Evolutionary conservation across 2,888 invertebrate genomes (phyloP), one percentile per base, ranked within the genome.

Genomic region (Cybosia mesomella): DNA sequence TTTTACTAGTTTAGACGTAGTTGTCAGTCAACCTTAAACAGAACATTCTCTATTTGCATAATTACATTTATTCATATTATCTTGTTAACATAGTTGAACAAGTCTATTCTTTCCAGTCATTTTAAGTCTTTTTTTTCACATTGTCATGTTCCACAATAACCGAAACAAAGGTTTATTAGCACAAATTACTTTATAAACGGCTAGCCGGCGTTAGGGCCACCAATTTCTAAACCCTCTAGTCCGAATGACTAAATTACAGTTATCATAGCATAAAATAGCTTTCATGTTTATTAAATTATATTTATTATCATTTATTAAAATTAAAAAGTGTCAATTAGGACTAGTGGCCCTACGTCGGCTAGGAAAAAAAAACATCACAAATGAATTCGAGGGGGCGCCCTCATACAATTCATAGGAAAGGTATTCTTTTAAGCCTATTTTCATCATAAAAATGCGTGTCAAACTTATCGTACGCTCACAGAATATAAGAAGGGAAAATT

Each of bases 381-480:
- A 54, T 54, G 9, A 28, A 36, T 28, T 60, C 15, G 1, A 13
- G 15, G 9, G n/a, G 28, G 39, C 7, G 21, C 28, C 60, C 32
- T 15, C n/a, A n/a, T n/a, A 39, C 21, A 28, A 60, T 60, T 60
- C 60, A 60, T 55, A 60, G 43, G 15, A 58, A 59, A 60, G 22
- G 53, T 66, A 61, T 66, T 57, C 60, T 66, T 36, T 55, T 61
- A 60, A 66, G 66, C 60, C 55, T 61, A 28, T 61, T 66, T 61
- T 55, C 66, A 55, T 66, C 55, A 66, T 66, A 66, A 66, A 59
- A 66, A 66, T 60, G 43, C 49, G 39, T 66, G 55, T 61, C 66
- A 61, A 66, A 66, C 55, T 54, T 65, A 72, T 75, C 75, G 74
- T 64, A 67, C 66, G 68, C 60, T 71, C 65, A 55, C 65, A 66